Base-by-base conservation (phyloP, 2,113 vertebrate species). In the Dendrocopos noguchii region DNA sequence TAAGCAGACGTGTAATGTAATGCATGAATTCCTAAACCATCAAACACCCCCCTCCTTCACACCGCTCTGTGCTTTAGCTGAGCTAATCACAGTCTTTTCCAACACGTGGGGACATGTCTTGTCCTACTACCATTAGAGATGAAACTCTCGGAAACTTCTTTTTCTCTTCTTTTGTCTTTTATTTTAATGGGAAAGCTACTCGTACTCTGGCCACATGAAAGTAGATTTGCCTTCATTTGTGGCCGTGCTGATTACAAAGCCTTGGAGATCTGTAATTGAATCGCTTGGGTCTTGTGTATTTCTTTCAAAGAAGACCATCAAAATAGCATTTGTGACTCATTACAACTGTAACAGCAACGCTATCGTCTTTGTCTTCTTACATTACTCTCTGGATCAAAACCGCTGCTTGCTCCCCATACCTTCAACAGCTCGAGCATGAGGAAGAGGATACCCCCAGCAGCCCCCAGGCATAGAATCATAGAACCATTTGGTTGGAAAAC, bases 321-420 rank as follows among this genome's bases (percentile, higher is more conserved):
- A 82, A 94, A 94, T 57, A 80, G 95, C 96, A 97, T 97, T 98
- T 97, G 97, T 97, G 97, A 97, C 95, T 97, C 96, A 91, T 97
- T 97, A 95, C 80, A 67, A 56, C 77, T 90, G 31, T 87, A 81
- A 76, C 94, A 94, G 88, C 3, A 33, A 57, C 21, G 42, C 29
- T 83, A 63, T 78, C 88, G 60, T 59, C 29, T 78, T 47, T 74
- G 93, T 84, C 92, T 89, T 64, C 31, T 83, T 67, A 14, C 13
- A 14, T 60, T 39, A 50, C 63, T 76, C 1, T 5, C 88, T 82
- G 63, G 46, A 80, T 57, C 9, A 44, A 88, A 61, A 93, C 42
- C 1, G 1, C 31, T 46, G 88, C 10, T 2, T 80, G 85, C 59
- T 5, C 7, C 5, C 4, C 11, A 12, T 52, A 34, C n/a, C 74